Evolutionary conservation across 2,888 invertebrate genomes (phyloP).

Genomic region (Drosophila limbata): DNA sequence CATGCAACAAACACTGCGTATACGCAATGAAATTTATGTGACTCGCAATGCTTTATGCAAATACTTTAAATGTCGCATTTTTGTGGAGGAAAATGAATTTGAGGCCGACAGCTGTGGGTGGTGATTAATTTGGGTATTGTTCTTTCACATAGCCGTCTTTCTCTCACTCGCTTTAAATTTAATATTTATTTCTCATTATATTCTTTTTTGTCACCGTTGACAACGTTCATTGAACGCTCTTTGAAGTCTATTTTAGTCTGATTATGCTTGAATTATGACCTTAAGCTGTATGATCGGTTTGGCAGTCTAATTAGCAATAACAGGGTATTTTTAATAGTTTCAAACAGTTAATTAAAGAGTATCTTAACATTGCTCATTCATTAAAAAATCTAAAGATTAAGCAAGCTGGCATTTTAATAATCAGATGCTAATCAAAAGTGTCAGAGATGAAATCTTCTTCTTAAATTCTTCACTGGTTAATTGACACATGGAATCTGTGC

Average conservation of each 20-base stretch:
- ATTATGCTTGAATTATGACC: conserved; percentile 39
- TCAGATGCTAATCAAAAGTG: not conserved
- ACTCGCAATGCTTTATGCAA: conserved; percentile 62
- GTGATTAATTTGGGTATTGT: conserved; percentile 76
- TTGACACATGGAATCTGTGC: not conserved
- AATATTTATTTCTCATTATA: conserved; percentile 26
- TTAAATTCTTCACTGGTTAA: not conserved
- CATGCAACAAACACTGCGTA: conserved; percentile 63
- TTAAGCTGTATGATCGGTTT: conserved; percentile 8
- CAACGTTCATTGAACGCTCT: conserved; percentile 53
- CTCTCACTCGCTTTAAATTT: conserved; percentile 14
- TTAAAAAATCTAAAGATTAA: too few relatives aligned
- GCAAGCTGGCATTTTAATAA: too few relatives aligned
- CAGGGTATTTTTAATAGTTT: not conserved
- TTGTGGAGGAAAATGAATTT: conserved; percentile 63
- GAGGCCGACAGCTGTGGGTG: conserved; percentile 56
- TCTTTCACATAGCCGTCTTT: conserved; percentile 51
- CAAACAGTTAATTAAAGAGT: not conserved
- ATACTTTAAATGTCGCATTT: conserved; percentile 73
- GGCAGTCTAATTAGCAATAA: not conserved
- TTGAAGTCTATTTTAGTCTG: conserved; percentile 20
- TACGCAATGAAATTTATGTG: conserved; percentile 75
- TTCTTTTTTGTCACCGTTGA: conserved; percentile 6
- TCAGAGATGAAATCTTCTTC: not conserved
- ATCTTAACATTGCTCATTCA: too few relatives aligned